phyloP scores from a whole-genome alignment of 2,113 vertebrate genomes.

The Spea bombifrons region DNA sequence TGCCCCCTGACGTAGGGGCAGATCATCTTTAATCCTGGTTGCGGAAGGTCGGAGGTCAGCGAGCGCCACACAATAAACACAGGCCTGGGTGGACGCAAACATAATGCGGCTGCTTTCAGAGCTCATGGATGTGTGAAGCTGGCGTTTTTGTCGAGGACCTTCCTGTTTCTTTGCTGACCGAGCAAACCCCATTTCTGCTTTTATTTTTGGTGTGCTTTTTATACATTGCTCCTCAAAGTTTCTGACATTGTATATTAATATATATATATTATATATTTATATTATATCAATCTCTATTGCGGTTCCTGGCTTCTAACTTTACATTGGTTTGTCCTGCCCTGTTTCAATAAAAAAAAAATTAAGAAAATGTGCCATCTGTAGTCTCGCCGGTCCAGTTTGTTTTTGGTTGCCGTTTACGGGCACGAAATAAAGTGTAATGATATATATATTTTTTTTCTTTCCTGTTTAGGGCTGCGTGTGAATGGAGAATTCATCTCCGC shows the following conservation, averaged over 20 bases:
- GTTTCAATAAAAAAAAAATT: too few relatives aligned
- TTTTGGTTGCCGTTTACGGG: too few relatives aligned
- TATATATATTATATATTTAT: not conserved
- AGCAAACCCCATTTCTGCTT: constrained; percentile 2
- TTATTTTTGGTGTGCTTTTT: too few relatives aligned
- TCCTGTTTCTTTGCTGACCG: constrained; percentile 21
- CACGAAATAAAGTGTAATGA: too few relatives aligned
- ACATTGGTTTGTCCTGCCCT: not conserved
- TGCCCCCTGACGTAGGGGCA: too few relatives aligned
- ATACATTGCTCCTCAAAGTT: too few relatives aligned
- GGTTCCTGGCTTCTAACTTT: not conserved
- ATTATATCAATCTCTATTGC: not conserved
- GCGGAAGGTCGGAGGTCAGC: constrained; percentile 3
- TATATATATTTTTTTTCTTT: not conserved
- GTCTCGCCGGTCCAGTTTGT: too few relatives aligned
- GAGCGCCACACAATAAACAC: not conserved
- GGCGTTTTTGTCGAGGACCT: not conserved
- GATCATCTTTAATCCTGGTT: not conserved
- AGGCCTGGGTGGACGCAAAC: not conserved
- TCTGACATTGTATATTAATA: too few relatives aligned
- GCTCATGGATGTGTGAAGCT: not conserved
- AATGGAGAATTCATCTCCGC: constrained; percentile 72
- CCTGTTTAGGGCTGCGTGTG: constrained; percentile 67
- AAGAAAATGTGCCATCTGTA: too few relatives aligned
- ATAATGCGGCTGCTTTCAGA: not conserved